Percentiles rank a stretch among this genome's conserved stretches.
These are phyloP conservation scores for Eudyptes chrysolophus DNA, from an alignment of 2,113 vertebrate species.

Conservation along the genomic window DNA sequence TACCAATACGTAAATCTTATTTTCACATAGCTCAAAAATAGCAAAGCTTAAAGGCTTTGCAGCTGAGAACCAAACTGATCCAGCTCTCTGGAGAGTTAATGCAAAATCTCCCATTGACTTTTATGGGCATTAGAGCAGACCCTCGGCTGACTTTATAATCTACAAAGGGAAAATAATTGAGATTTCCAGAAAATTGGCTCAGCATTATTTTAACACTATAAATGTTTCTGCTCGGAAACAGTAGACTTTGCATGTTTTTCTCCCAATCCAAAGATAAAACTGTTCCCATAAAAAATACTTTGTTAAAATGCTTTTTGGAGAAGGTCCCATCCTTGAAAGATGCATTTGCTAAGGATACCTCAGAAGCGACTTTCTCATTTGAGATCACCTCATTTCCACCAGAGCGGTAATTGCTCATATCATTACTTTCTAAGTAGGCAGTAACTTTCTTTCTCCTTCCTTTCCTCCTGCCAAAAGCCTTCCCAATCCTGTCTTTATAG, in stretches of 20 bases:
- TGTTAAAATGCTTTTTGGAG: not conserved
- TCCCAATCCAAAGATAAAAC: not conserved
- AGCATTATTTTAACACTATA: not conserved
- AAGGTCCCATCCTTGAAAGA: not conserved
- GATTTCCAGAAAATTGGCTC: not conserved
- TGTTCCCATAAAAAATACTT: not conserved
- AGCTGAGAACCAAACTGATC: not conserved
- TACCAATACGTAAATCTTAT: not conserved
- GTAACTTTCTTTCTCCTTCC: not conserved
- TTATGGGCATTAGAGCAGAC: not conserved
- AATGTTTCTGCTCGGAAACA: not conserved
- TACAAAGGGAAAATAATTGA: constrained; percentile 7
- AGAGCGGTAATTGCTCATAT: not conserved
- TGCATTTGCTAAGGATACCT: not conserved
- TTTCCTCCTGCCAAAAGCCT: not conserved
- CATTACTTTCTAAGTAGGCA: not conserved
- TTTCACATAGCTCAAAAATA: not conserved
- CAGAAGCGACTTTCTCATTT: not conserved
- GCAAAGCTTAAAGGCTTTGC: not conserved
- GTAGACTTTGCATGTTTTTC: not conserved
- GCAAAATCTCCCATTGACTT: not conserved
- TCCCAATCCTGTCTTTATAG: not conserved
- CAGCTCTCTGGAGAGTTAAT: not conserved
- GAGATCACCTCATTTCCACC: not conserved
- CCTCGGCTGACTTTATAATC: not conserved